Evolutionary conservation across 2,113 vertebrate genomes (phyloP).

Genomic region (Gymnocephalus cernua): DNA sequence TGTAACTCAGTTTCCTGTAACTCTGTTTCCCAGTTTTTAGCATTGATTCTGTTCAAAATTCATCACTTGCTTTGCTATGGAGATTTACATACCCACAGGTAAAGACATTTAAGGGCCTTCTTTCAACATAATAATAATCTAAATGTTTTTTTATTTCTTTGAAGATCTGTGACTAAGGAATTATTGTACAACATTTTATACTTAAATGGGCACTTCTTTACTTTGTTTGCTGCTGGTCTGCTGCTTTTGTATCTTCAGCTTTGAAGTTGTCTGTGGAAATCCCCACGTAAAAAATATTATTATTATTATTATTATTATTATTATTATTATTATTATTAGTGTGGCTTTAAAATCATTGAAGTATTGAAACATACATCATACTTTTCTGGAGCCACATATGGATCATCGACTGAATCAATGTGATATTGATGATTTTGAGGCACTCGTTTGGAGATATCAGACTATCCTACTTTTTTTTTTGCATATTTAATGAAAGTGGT

Average conservation of each 20-base stretch:
- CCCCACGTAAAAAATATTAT: too few relatives aligned
- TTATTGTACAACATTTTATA: not conserved
- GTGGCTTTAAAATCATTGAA: too few relatives aligned
- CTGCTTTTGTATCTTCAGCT: not conserved
- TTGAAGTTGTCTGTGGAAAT: too few relatives aligned
- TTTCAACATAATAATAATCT: conserved; percentile 11
- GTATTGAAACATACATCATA: too few relatives aligned
- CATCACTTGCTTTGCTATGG: not conserved
- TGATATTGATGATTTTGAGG: too few relatives aligned
- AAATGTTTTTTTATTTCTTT: not conserved
- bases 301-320: too few relatives aligned
- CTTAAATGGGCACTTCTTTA: not conserved
- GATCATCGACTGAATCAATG: too few relatives aligned
- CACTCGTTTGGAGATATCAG: not conserved
- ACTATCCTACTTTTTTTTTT: not conserved
- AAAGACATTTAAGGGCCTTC: not conserved
- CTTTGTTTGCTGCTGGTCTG: not conserved
- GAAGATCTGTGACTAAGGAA: not conserved
- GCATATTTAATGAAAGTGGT: not conserved
- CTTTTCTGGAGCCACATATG: too few relatives aligned
- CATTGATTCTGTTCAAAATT: conserved; percentile 23
- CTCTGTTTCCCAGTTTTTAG: conserved; percentile 11
- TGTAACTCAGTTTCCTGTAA: conserved; percentile 26
- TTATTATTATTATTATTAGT: too few relatives aligned
- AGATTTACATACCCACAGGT: conserved; percentile 2